A percentile compares a stretch with the other conserved stretches of the same genome.
Evolutionary conservation across 1,140 invertebrate species (phyloP).

Genomic region (Lasioglossum albipes): DNA sequence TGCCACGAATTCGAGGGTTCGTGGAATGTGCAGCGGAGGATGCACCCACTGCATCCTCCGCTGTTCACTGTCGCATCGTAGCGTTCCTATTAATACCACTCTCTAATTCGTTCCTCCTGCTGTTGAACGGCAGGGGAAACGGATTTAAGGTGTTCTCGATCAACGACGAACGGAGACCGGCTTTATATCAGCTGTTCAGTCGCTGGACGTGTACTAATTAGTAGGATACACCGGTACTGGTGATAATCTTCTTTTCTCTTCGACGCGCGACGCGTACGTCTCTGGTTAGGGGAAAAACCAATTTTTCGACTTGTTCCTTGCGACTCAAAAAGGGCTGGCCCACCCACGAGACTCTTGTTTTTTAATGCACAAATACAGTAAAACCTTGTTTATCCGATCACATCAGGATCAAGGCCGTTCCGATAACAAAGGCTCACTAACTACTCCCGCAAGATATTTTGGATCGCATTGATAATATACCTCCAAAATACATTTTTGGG

Average conservation of each 20-base stretch:
- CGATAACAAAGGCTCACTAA: too few relatives aligned
- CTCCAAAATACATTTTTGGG: too few relatives aligned
- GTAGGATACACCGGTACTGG: conserved; percentile 17
- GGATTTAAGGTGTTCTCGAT: conserved; percentile 65
- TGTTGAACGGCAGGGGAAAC: conserved; percentile 39
- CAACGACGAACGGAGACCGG: conserved; percentile 34
- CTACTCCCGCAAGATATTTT: too few relatives aligned
- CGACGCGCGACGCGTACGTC: not conserved
- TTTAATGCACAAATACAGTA: too few relatives aligned
- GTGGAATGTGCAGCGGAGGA: not conserved
- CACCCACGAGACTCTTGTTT: too few relatives aligned
- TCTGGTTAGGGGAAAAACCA: not conserved
- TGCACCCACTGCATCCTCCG: not conserved
- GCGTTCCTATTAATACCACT: conserved; percentile 67
- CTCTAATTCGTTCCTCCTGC: conserved; percentile 65
- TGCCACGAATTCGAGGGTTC: too few relatives aligned
- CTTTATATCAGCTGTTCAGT: conserved; percentile 27
- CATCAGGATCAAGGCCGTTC: too few relatives aligned
- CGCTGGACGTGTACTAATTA: conserved; percentile 32
- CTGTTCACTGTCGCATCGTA: conserved; percentile 40
- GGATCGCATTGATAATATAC: too few relatives aligned
- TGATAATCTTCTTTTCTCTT: conserved; percentile 24
- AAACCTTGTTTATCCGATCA: too few relatives aligned
- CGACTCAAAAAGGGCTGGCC: too few relatives aligned
- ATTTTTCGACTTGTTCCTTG: too few relatives aligned